A percentile compares a stretch with the other conserved stretches of the same genome.
phyloP scores from a whole-genome alignment of 2,888 invertebrate species.

The Entomobrya multifasciata region DNA sequence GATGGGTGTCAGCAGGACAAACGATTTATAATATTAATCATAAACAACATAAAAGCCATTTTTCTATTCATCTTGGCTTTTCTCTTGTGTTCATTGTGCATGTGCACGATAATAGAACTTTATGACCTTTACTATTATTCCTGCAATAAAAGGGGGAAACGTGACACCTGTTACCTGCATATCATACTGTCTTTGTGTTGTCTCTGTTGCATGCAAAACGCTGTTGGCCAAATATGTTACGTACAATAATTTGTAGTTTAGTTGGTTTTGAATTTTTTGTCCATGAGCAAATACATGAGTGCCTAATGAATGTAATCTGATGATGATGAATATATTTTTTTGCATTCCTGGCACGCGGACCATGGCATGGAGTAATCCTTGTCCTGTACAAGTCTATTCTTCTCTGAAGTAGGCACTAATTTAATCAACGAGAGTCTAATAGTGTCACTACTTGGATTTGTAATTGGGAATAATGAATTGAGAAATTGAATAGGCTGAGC shows the following conservation, averaged over 20 bases:
- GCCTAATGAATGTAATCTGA: slow-evolving; percentile 42
- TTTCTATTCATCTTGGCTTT: background rate
- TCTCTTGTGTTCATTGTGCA: background rate
- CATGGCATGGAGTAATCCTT: slow-evolving; percentile 11
- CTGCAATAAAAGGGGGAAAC: slow-evolving; percentile 34
- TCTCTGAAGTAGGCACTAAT: too few relatives aligned
- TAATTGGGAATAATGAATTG: background rate
- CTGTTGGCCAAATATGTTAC: slow-evolving; percentile 21
- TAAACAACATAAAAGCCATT: too few relatives aligned
- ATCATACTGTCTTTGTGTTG: background rate
- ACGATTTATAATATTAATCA: too few relatives aligned
- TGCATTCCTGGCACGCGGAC: background rate
- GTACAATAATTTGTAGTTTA: background rate
- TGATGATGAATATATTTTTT: background rate
- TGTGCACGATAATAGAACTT: background rate
- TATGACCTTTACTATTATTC: slow-evolving; percentile 39
- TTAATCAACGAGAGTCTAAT: too few relatives aligned
- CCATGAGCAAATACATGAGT: slow-evolving; percentile 14
- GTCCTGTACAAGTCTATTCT: background rate
- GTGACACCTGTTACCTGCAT: slow-evolving; percentile 37
- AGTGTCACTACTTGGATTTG: too few relatives aligned
- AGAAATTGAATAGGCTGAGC: background rate
- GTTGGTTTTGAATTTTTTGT: slow-evolving; percentile 32
- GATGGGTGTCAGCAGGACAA: slow-evolving; percentile 18
- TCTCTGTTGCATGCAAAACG: background rate